Percentiles rank a stretch among this genome's conserved stretches.
These are phyloP conservation scores for Pseudobourletiella spinata DNA, from an alignment of 1,140 invertebrate species.

Conservation along the genomic window DNA sequence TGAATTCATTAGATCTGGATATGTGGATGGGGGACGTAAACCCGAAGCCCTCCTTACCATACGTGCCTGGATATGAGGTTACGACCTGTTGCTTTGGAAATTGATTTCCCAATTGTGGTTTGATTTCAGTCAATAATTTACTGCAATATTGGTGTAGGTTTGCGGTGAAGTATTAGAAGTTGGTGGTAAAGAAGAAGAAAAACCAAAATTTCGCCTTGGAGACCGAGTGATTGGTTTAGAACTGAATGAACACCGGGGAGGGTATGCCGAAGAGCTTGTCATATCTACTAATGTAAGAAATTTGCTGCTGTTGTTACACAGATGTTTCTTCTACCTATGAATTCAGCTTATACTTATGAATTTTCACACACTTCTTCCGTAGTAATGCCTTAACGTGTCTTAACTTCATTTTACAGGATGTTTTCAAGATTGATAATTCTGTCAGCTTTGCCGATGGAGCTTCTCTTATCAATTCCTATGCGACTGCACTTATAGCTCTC, in stretches of 20 bases:
- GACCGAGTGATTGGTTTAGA: conserved; percentile 47
- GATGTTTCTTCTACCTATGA: too few relatives aligned
- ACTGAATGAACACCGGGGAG: conserved; percentile 45
- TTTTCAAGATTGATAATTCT: conserved; percentile 48
- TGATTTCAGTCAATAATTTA: conserved; percentile 37
- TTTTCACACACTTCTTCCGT: too few relatives aligned
- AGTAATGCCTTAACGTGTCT: too few relatives aligned
- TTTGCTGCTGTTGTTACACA: too few relatives aligned
- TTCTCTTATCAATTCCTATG: conserved; percentile 49
- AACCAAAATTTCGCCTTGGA: conserved; percentile 35
- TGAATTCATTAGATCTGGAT: conserved; percentile 52
- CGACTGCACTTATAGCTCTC: conserved; percentile 50
- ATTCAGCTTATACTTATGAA: too few relatives aligned
- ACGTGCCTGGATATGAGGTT: conserved; percentile 50
- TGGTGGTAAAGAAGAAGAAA: conserved; percentile 1
- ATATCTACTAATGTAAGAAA: conserved; percentile 43
- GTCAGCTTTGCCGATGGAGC: conserved; percentile 45
- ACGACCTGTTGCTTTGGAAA: conserved; percentile 38
- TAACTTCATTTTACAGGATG: conserved; percentile 47
- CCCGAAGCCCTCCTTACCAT: conserved; percentile 43
- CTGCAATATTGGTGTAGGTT: conserved; percentile 24
- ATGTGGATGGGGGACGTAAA: conserved; percentile 46
- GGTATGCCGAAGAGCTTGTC: conserved; percentile 49
- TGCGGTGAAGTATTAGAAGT: conserved; percentile 36
- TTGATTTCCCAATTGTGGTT: conserved; percentile 37